Base-by-base conservation (phyloP, 2,888 invertebrate species). In the Taenaris catops region DNA sequence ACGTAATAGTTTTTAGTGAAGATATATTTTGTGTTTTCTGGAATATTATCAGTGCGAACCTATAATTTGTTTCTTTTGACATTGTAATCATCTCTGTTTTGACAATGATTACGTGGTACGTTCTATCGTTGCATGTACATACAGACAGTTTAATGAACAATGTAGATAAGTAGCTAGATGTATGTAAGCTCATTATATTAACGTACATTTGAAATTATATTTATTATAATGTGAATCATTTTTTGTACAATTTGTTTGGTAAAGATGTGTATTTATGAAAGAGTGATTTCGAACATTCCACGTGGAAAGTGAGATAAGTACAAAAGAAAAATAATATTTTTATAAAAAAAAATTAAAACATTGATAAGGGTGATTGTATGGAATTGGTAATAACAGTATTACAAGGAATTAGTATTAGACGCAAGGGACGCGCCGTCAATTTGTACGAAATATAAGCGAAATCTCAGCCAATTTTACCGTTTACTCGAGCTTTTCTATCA, bases 241-340 rank as follows among this genome's bases (percentile, higher is more conserved):
- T 60, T 69, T 60, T 63, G 58, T 58, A 62, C 53, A 59, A 63
- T 60, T 51, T 37, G 27, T 39, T 60, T 66, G 57, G 50, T 42
- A 57, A 62, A 71, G 63, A 67, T 63, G 59, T 64, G 60, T 55
- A 68, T 63, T 56, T 53, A 20, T 14, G 31, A 62, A 61, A 55
- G 75, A 76, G 81, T 83, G 81, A 81, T 80, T 75, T 71, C 62
- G 60, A 75, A 81, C 84, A 86, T 86, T 86, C 84, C 84, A 80
- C 54, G 52, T 60, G 76, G 78, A 73, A 78, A 70, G 61, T 80
- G 73, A 79, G 73, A 76, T 74, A 62, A 86, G 84, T 84, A 86
- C 83, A 84, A 84, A 84, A 79, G 59, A 74, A 73, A 78, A 63
- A 86, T 83, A 83, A 84, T 83, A 84, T 81, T 86, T 73, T 83